Evolutionary conservation across 2,888 invertebrate species (phyloP).

Genomic region (Cheilosia urbana): DNA sequence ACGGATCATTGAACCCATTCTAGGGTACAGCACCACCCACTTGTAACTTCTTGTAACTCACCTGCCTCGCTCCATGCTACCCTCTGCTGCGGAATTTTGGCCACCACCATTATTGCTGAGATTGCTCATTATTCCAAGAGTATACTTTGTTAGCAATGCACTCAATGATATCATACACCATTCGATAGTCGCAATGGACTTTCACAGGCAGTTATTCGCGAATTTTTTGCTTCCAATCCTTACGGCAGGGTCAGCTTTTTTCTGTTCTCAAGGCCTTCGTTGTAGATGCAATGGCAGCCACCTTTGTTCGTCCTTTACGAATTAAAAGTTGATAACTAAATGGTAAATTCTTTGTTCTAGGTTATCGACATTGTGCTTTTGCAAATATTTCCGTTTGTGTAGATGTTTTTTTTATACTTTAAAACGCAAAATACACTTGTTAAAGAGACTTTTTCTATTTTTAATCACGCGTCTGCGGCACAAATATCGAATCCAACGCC

Average conservation of each 20-base stretch:
- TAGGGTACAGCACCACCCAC: constrained; percentile 46
- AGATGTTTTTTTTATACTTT: constrained; percentile 39
- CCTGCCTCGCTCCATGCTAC: constrained; percentile 82
- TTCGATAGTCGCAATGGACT: constrained; percentile 66
- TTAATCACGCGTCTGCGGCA: constrained; percentile 66
- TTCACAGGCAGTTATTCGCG: constrained; percentile 14
- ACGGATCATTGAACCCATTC: constrained; percentile 49
- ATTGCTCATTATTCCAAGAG: constrained; percentile 83
- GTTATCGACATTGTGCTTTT: constrained; percentile 36
- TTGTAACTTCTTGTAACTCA: constrained; percentile 70
- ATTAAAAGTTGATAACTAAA: background rate
- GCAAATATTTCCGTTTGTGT: constrained; percentile 7
- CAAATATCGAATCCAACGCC: constrained; percentile 57
- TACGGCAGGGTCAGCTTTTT: background rate
- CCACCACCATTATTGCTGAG: constrained; percentile 79
- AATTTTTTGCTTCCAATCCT: constrained; percentile 23
- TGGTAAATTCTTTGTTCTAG: constrained; percentile 21
- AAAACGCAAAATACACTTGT: constrained; percentile 39
- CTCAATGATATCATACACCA: constrained; percentile 83
- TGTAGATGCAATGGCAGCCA: constrained; percentile 43
- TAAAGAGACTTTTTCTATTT: constrained; percentile 43
- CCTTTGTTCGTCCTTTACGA: constrained; percentile 55
- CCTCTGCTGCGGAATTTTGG: constrained; percentile 83
- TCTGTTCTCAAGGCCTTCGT: background rate
- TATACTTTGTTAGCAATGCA: constrained; percentile 82